Base-by-base conservation (phyloP, 2,113 vertebrate species). In the Neomonachus schauinslandi region DNA sequence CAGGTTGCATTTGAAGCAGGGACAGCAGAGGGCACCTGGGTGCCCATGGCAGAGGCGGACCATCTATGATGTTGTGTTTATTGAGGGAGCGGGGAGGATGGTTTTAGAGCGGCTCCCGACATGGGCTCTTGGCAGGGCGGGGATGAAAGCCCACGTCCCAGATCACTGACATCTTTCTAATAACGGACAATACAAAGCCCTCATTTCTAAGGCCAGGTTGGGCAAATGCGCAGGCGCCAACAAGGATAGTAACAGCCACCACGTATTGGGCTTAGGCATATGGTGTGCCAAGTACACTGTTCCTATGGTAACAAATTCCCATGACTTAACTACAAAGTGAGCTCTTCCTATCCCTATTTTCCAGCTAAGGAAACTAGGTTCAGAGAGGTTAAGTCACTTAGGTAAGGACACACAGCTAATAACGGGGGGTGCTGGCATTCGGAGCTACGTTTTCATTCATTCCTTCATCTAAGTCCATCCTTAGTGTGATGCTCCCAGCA, bases 11-110 rank as follows among this genome's bases (percentile, higher is more conserved):
- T 4, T 21, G 80, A 91, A 69, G 28, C 12, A 13, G 42, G 42
- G 69, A 5, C 28, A 22, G 12, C 4, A 28, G 10, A 46, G 14
- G 28, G 21, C 28, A 51, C 28, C 18, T 53, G 2, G 55, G 59
- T 53, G 26, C 11, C 51, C 28, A 24, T 33, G 49, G 49, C 49
- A 42, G 33, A 55, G 36, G 55, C 33, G 0, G 1, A 22, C 26
- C 28, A 21, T 3, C 13, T 5, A 3, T 28, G 18, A 24, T 16
- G 11, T 4, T 67, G 46, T 0, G 0, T 4, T 46, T 39, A 26
- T 82, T 42, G 63, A 33, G 13, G 33, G 26, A 89, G 4, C 2
- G 5, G 59, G 46, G 28, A 4, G 15, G 28, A 26, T 26, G 22
- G 28, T 26, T 28, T 76, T 31, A 88, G 39, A 77, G 51, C 28